Evolutionary conservation across 2,113 vertebrate genomes (phyloP), one percentile per base, ranked within the genome.

Genomic region (Nothoprocta pentlandii): DNA sequence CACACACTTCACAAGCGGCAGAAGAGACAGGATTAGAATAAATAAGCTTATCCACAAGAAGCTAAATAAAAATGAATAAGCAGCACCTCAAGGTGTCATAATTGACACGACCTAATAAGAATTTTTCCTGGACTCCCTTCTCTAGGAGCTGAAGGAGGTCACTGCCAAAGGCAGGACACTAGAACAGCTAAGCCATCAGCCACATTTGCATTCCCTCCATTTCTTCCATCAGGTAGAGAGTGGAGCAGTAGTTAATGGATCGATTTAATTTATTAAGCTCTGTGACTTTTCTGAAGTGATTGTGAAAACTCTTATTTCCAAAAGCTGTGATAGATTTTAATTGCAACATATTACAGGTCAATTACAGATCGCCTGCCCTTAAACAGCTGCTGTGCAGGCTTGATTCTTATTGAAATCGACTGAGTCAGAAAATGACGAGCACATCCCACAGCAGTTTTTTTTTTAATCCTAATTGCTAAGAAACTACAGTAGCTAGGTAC

Each of bases 381-480:
- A 90, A 90, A 14, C 94, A 95, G 89, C 87, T 94, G 89, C 91
- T 92, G 59, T 9, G 54, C 41, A 89, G 67, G 70, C 93, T 79
- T 54, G 58, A 49, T 76, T 92, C 80, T 66, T 62, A 91, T 5
- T 94, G 79, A 94, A 95, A 96, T 20, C 89, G 83, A 85, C 85
- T 75, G 91, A 94, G 85, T 94, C 94, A 92, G 89, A 91, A 95
- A 83, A 85, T 25, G 1, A 85, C 6, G 71, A 87, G 68, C 61
- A 68, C 79, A 68, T 95, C 93, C 89, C 89, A 95, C 89, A 75
- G 80, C 59, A 13, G 13, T 58, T 84, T 85, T 92, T 91, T 42
- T 30, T 63, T 39, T 25, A 83, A 85, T 62, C 69, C 70, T 90
- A 93, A 95, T 87, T 92, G 89, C 94, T 81, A 84, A 94, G 89